These are phyloP conservation scores for Embiotoca jacksoni DNA, from an alignment of 2,113 vertebrate species.

Conservation along the genomic window DNA sequence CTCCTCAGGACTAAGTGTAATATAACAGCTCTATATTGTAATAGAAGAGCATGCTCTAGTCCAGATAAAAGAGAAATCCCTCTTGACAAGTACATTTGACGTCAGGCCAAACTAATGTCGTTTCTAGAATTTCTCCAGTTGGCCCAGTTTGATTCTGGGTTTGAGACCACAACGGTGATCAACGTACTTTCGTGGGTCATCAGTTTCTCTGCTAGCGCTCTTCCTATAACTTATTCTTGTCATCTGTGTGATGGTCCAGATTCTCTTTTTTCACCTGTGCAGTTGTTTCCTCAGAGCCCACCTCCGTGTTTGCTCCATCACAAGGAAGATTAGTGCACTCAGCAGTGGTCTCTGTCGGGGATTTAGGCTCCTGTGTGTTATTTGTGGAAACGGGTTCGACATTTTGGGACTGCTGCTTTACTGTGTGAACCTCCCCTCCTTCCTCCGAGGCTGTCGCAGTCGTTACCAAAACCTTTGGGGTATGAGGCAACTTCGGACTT, in stretches of 20 bases:
- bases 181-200: neutral
- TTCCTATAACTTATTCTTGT: conserved; percentile 6
- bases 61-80: neutral
- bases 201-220: neutral
- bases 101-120: too few species aligned
- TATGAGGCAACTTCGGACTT: conserved; percentile 4
- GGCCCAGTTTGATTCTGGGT: neutral
- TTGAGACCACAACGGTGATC: too few species aligned
- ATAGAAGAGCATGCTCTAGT: neutral
- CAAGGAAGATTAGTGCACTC: conserved; percentile 14
- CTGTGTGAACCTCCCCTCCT: neutral
- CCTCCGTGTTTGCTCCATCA: conserved; percentile 1
- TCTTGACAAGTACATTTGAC: neutral
- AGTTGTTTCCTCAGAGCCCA: neutral
- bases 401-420: neutral
- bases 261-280: conserved; percentile 1
- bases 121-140: neutral
- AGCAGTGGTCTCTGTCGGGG: conserved; percentile 16
- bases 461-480: neutral
- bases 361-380: conserved; percentile 1
- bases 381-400: neutral
- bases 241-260: neutral
- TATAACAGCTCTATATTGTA: neutral
- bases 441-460: neutral
- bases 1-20: neutral